phyloP scores from a whole-genome alignment of 2,113 vertebrate species.

The Phodopus roborovskii region DNA sequence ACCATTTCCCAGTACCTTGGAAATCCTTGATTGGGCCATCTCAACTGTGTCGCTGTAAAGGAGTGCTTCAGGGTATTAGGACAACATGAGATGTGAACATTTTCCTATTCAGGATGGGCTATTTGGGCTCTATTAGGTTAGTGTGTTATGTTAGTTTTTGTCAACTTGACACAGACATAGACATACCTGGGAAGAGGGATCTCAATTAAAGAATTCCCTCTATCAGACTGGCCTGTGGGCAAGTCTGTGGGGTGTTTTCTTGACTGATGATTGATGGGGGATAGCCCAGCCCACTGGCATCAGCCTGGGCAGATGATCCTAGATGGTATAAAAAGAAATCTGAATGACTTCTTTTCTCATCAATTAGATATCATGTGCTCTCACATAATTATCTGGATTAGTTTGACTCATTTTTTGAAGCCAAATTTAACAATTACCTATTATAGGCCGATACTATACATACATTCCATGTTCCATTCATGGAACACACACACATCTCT shows the following conservation, averaged over 20 bases:
- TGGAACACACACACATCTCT: background rate
- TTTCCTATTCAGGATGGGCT: background rate
- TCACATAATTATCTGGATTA: background rate
- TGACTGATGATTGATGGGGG: background rate
- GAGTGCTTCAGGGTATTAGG: background rate
- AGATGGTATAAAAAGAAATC: background rate
- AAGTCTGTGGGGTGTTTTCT: background rate
- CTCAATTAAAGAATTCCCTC: background rate
- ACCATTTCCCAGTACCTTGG: background rate
- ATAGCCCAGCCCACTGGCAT: background rate
- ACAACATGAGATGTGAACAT: background rate
- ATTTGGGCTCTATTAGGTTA: background rate
- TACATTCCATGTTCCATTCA: background rate
- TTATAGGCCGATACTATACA: background rate
- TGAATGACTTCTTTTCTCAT: background rate
- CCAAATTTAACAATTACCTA: background rate
- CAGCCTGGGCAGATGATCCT: background rate
- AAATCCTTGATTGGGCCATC: background rate
- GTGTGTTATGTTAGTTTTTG: background rate
- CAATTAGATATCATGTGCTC: background rate
- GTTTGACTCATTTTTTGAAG: background rate
- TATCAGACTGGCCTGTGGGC: background rate
- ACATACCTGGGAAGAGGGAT: background rate
- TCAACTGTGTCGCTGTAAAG: background rate
- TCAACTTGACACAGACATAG: background rate